A percentile compares a stretch with the other conserved stretches of the same genome.
Evolutionary conservation across 2,888 invertebrate species (phyloP).

Genomic region (Drosophila pseudotakahashii): DNA sequence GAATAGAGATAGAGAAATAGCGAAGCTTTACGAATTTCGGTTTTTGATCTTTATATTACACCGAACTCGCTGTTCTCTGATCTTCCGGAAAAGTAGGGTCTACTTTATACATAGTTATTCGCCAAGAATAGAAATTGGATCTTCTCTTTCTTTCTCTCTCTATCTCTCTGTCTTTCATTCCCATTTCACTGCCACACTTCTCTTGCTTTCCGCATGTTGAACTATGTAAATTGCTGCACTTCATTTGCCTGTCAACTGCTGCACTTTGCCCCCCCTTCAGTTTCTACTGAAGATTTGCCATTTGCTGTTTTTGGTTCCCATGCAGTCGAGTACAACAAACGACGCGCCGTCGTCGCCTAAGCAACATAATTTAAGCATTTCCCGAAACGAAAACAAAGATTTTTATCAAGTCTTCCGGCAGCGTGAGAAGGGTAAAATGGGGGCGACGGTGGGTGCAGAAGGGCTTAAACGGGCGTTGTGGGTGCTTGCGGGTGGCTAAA

Average conservation of each 20-base stretch:
- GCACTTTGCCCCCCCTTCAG: slow-evolving; percentile 5
- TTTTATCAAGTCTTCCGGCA: slow-evolving; percentile 64
- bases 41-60: too few relatives aligned
- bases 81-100: neutral
- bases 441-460: neutral
- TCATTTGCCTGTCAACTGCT: slow-evolving; percentile 45
- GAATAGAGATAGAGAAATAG: neutral
- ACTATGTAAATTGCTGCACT: slow-evolving; percentile 57
- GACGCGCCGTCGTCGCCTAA: slow-evolving; percentile 18
- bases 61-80: too few relatives aligned
- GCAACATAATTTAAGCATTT: slow-evolving; percentile 57
- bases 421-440: neutral
- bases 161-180: neutral
- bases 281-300: slow-evolving; percentile 12
- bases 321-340: slow-evolving; percentile 17
- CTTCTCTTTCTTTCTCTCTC: neutral
- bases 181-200: slow-evolving; percentile 7
- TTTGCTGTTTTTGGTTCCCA: slow-evolving; percentile 34
- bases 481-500: slow-evolving; percentile 42
- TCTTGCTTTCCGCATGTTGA: slow-evolving; percentile 44
- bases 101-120: neutral
- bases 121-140: slow-evolving; percentile 2
- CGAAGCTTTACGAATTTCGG: too few relatives aligned
- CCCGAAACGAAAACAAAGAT: slow-evolving; percentile 60
- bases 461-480: neutral